These are phyloP conservation scores for Drosophila pseudotalamancana DNA, from an alignment of 2,888 invertebrate genomes.

Conservation along the genomic window DNA sequence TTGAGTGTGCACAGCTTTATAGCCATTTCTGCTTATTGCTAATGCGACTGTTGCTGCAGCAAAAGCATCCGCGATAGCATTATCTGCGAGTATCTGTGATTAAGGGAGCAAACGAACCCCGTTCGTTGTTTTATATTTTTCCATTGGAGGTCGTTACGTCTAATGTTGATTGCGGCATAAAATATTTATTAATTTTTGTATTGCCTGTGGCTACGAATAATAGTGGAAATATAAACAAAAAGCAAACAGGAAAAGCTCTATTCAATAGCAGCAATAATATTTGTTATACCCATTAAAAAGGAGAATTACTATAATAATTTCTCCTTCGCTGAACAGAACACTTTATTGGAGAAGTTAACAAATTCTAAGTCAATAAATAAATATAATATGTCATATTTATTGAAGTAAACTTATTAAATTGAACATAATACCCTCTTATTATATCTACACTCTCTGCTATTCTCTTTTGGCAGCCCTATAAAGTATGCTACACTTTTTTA, in stretches of 20 bases:
- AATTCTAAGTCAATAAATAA: no score
- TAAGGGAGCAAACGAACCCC: conserved; percentile 15
- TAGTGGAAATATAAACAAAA: neutral
- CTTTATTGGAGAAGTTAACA: no score
- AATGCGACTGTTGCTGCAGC: conserved; percentile 64
- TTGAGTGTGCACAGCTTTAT: conserved; percentile 54
- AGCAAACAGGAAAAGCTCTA: neutral
- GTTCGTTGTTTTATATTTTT: conserved; percentile 16
- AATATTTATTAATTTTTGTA: conserved; percentile 57
- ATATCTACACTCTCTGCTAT: no score
- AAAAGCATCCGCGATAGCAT: conserved; percentile 38
- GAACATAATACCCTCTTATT: no score
- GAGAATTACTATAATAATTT: no score
- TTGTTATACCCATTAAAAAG: no score
- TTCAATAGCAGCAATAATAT: no score
- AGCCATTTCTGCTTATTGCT: conserved; percentile 71
- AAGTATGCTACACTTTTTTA: neutral
- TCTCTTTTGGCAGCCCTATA: neutral
- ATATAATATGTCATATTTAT: no score
- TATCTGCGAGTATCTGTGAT: conserved; percentile 31
- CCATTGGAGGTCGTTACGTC: conserved; percentile 38
- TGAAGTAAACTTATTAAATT: neutral
- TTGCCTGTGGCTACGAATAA: no score
- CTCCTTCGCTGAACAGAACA: no score
- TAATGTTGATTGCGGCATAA: conserved; percentile 57